Conservation (phyloP, 2,797 vertebrate species). For the Champsocephalus esox region DNA sequence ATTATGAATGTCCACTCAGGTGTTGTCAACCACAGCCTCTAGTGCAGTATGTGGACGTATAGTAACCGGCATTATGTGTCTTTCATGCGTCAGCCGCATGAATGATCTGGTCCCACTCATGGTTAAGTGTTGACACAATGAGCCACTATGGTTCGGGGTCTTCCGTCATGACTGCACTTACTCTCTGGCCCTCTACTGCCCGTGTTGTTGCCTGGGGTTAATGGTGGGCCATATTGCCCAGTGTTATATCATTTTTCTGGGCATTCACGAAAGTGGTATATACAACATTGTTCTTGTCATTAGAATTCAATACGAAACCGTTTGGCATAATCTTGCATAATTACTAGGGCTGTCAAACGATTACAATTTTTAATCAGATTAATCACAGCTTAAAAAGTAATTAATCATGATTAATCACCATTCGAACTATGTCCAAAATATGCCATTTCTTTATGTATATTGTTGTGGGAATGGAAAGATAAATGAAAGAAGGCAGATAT, state of each 20-base stretch:
- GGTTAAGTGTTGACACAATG: slow-evolving; percentile 29
- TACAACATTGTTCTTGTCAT: slow-evolving; percentile 5
- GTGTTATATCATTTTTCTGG: not conserved
- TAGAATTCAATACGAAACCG: not conserved
- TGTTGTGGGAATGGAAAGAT: too few species aligned
- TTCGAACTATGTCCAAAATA: too few species aligned
- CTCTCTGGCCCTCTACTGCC: slow-evolving; percentile 10
- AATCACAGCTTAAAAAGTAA: too few species aligned
- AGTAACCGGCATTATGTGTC: slow-evolving; percentile 24
- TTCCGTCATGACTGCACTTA: slow-evolving; percentile 28
- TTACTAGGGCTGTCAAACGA: not conserved
- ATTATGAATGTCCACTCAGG: slow-evolving; percentile 69
- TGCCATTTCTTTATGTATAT: too few species aligned
- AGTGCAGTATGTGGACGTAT: slow-evolving; percentile 34
- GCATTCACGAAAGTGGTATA: not conserved
- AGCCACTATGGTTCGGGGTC: slow-evolving; percentile 38
- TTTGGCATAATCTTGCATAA: not conserved
- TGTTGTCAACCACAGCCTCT: slow-evolving; percentile 37
- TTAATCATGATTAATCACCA: too few species aligned
- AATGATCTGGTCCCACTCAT: slow-evolving; percentile 24
- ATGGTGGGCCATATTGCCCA: not conserved
- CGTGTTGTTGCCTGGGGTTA: slow-evolving; percentile 18
- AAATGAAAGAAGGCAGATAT: too few species aligned
- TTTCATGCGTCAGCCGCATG: slow-evolving; percentile 47
- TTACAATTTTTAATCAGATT: too few species aligned